A percentile compares a stretch with the other conserved stretches of the same genome.
Evolutionary conservation across 2,113 vertebrate genomes (phyloP).

Genomic region (Sebastes schlegelii): DNA sequence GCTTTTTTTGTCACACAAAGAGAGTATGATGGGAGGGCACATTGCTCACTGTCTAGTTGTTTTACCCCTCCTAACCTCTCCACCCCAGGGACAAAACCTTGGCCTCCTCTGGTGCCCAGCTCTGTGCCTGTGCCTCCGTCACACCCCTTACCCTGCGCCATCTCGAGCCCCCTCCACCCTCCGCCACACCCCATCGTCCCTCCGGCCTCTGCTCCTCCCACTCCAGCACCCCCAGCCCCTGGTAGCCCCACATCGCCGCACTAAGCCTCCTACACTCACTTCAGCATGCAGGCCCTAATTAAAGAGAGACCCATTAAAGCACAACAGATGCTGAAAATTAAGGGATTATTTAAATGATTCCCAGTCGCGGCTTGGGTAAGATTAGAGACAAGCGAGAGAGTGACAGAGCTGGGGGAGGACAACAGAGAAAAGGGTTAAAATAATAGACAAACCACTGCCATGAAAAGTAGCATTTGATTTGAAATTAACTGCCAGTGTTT

Average conservation of each 20-base stretch:
- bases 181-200: slow-evolving; percentile 4
- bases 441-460: slow-evolving; percentile 49
- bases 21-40: slow-evolving; percentile 46
- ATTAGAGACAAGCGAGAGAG: slow-evolving; percentile 58
- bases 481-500: slow-evolving; percentile 46
- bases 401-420: slow-evolving; percentile 44
- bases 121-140: slow-evolving; percentile 32
- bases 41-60: slow-evolving; percentile 51
- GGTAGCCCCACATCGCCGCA: slow-evolving; percentile 57
- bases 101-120: slow-evolving; percentile 32
- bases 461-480: slow-evolving; percentile 59
- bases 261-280: slow-evolving; percentile 67
- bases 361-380: slow-evolving; percentile 60
- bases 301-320: slow-evolving; percentile 80
- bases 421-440: slow-evolving; percentile 38
- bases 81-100: slow-evolving; percentile 55
- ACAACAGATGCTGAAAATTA: slow-evolving; percentile 84
- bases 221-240: slow-evolving; percentile 43
- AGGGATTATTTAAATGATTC: slow-evolving; percentile 83
- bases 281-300: slow-evolving; percentile 79
- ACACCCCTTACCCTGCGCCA: slow-evolving; percentile 35
- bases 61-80: slow-evolving; percentile 24
- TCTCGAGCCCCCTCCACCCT: slow-evolving; percentile 14
- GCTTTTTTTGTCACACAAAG: slow-evolving; percentile 32
- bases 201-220: slow-evolving; percentile 29